Conservation (phyloP, 2,888 invertebrate genomes). For the Mimumesa dahlbomi region DNA sequence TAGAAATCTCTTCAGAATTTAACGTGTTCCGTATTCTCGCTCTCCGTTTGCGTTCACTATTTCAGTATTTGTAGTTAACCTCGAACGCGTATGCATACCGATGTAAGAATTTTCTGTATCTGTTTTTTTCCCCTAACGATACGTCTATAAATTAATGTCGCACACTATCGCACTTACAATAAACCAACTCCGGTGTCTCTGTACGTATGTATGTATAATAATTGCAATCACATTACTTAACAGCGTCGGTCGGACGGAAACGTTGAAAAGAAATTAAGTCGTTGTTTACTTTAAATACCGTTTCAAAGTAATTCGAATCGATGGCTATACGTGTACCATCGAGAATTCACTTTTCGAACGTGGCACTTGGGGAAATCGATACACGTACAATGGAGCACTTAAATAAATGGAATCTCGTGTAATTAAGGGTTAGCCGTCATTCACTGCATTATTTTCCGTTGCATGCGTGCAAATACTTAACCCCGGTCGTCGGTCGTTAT, state of each 20-base stretch:
- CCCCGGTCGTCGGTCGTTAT: neutral
- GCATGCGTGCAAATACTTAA: constrained; percentile 4
- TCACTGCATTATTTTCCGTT: constrained; percentile 22
- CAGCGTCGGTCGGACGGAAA: neutral
- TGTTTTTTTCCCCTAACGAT: too few relatives aligned
- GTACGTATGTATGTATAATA: too few relatives aligned
- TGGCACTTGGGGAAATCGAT: constrained; percentile 16
- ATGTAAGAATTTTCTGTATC: too few relatives aligned
- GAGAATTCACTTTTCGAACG: constrained; percentile 11
- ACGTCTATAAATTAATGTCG: too few relatives aligned
- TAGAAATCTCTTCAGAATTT: too few relatives aligned
- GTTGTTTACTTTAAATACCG: constrained; percentile 12
- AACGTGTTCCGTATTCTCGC: too few relatives aligned
- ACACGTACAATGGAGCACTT: constrained; percentile 25
- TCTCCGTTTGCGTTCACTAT: too few relatives aligned
- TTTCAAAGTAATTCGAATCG: constrained; percentile 16
- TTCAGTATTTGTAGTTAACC: too few relatives aligned
- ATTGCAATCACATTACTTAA: too few relatives aligned
- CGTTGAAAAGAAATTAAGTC: neutral
- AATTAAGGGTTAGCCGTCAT: constrained; percentile 25
- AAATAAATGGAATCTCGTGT: constrained; percentile 34
- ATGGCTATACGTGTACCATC: constrained; percentile 9
- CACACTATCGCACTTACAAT: too few relatives aligned
- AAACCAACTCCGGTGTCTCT: too few relatives aligned
- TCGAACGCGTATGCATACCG: too few relatives aligned